Evolutionary conservation across 2,797 vertebrate genomes (phyloP), one percentile per base, ranked within the genome.

Genomic region (Spinus olivaceus): DNA sequence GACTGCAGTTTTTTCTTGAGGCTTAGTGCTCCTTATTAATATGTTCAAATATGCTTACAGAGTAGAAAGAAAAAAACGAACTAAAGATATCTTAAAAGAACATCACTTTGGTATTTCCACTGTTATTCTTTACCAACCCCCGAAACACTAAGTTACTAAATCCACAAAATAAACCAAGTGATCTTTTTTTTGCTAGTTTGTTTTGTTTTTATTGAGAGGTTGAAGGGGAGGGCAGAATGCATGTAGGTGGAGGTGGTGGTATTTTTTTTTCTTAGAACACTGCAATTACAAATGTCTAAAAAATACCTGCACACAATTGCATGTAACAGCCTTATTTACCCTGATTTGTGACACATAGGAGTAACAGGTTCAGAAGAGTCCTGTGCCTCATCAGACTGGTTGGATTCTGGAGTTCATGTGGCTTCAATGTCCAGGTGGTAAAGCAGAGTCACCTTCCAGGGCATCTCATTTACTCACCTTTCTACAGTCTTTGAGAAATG

Each of bases 181-280:
- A 28, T 33, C 1, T 12, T 9, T 0, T 0, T 19, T 8, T 28
- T 21, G 21, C 33, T 53, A 14, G 7, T n/a, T 6, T 56, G 10
- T 6, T 42, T 44, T 44, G 7, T 4, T 14, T 8, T 27, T 46
- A 4, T 24, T 30, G 25, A 37, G 10, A 20, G 32, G 22, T 4
- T 27, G 7, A 39, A 37, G 16, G 6, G 11, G 32, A n/a, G 4
- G 2, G 7, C 1, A 6, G 24, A 54, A 47, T 14, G 6, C 6
- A 5, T 14, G 3, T 27, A 20, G 23, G 18, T 27, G 28, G 46
- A 46, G 9, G 12, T 28, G 24, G 12, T 12, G 3, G 14, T 30
- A 8, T 37, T 25, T 35, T 27, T 35, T 77, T 70, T 84, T 33
- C 19, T 87, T 30, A 28, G 6, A 63, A 59, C 5, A 20, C 16